Base-by-base conservation (phyloP, 2,888 invertebrate species). In the Caenorhabditis afra region DNA sequence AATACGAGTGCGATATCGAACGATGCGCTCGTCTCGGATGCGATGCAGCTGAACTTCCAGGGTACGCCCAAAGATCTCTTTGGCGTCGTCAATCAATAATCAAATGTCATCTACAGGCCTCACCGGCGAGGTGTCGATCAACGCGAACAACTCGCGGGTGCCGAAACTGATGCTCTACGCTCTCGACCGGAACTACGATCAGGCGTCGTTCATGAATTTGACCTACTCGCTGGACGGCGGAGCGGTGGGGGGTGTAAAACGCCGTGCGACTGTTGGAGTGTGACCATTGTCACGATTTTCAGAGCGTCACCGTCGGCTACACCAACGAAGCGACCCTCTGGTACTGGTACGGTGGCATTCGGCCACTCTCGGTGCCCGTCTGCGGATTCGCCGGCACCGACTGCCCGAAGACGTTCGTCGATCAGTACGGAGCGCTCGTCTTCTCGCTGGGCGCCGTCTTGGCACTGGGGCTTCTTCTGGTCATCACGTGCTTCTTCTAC, bases 121-220 rank as follows among this genome's bases (percentile, higher is more conserved):
- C 0, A 80, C 81, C 11, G 85, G 85, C 14, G 81, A 81, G 59
- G 85, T 85, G 3, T 57, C 75, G 3, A 85, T 85, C 11, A 83
- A 82, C 57, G 49, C 65, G 10, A 85, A 85, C 59, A 78, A 66
- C 39, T 70, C 81, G 0, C 52, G 85, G 20, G 73, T 73, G 0
- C 83, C 85, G 0, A 65, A 78, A 44, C 68, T 81, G 39, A 62
- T 77, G 52, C 66, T 85, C 16, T 85, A 83, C 49, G 81, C 70
- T 0, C 55, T 85, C 0, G 61, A 83, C 53, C 45, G 53, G 0
- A 71, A 67, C 4, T 80, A 79, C 59, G 78, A 84, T 39, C 74
- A 84, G 59, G 53, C 53, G 4, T 64, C 77, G 10, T 82, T 47
- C 58, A 74, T 79, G 70, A 84, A 82, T 47, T 20, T 83, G 45